phyloP scores from a whole-genome alignment of 2,797 vertebrate species.

The Synaphobranchus kaupii region DNA sequence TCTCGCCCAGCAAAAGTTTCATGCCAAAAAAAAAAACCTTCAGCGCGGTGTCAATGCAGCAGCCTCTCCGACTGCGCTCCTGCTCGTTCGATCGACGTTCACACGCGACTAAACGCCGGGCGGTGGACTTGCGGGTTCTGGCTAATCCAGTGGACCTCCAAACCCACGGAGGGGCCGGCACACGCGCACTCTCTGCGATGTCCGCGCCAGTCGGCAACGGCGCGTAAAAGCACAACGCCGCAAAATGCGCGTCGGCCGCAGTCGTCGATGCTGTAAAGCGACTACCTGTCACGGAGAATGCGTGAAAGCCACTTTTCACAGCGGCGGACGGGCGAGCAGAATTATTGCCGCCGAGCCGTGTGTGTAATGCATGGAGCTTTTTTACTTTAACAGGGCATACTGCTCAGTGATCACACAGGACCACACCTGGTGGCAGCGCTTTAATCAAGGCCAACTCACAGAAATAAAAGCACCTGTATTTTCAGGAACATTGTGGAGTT shows the following conservation, averaged over 20 bases:
- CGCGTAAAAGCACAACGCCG: not conserved
- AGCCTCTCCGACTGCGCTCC: not conserved
- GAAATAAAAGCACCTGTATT: not conserved
- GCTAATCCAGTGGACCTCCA: not conserved
- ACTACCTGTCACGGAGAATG: not conserved
- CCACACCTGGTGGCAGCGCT: not conserved
- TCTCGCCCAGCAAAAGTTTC: not conserved
- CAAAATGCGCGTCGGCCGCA: not conserved
- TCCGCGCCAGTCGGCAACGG: not conserved
- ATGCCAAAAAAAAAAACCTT: not conserved
- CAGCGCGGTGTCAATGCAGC: no score
- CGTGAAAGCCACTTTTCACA: not conserved
- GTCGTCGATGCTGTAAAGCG: not conserved
- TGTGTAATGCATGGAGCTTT: not conserved
- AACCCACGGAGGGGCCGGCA: not conserved
- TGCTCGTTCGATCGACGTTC: not conserved
- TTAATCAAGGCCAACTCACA: not conserved
- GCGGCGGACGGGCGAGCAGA: not conserved
- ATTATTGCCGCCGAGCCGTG: not conserved
- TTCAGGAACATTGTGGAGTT: not conserved
- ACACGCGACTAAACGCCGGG: not conserved
- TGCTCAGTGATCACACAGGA: not conserved
- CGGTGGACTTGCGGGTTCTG: not conserved
- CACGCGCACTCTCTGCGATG: not conserved
- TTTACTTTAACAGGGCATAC: not conserved